Percentiles rank a stretch among this genome's conserved stretches.
Evolutionary conservation across 1,140 invertebrate genomes (phyloP).

Genomic region (Mya arenaria): DNA sequence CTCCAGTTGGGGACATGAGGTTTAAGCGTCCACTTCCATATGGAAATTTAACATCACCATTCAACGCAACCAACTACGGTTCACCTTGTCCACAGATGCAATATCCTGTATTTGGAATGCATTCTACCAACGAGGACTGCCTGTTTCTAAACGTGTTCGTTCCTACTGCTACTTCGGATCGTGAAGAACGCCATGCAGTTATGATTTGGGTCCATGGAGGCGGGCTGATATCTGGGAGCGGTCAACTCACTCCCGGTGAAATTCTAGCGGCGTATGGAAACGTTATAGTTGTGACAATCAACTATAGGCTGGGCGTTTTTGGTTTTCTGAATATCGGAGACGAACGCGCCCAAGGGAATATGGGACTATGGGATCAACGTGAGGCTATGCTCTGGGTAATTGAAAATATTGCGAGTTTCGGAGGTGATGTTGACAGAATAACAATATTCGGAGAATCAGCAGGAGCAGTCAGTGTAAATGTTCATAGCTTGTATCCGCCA

Average conservation of each 20-base stretch:
- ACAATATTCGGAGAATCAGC: constrained; percentile 83
- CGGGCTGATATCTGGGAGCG: constrained; percentile 93
- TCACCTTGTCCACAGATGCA: constrained; percentile 79
- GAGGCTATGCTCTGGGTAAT: constrained; percentile 88
- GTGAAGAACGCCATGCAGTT: constrained; percentile 83
- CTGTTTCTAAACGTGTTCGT: constrained; percentile 94
- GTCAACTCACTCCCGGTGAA: constrained; percentile 93
- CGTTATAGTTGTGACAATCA: constrained; percentile 88
- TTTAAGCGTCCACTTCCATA: constrained; percentile 90
- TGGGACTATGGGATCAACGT: constrained; percentile 95
- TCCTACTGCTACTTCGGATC: constrained; percentile 82
- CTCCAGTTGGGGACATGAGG: constrained; percentile 91
- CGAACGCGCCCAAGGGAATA: constrained; percentile 94
- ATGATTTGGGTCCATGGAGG: constrained; percentile 98
- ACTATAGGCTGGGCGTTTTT: constrained; percentile 91
- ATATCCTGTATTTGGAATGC: background rate
- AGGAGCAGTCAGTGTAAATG: constrained; percentile 34
- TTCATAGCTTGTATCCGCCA: constrained; percentile 15
- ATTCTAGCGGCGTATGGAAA: constrained; percentile 87
- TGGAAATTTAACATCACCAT: constrained; percentile 89
- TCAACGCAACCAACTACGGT: constrained; percentile 87
- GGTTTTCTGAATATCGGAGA: constrained; percentile 96
- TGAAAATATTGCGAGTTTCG: constrained; percentile 87
- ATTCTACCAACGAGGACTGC: constrained; percentile 94
- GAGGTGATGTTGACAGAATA: constrained; percentile 86